Percentiles rank a stretch among this genome's conserved stretches.
Conservation (phyloP, 2,113 vertebrate species). For the Lasiurus borealis region DNA sequence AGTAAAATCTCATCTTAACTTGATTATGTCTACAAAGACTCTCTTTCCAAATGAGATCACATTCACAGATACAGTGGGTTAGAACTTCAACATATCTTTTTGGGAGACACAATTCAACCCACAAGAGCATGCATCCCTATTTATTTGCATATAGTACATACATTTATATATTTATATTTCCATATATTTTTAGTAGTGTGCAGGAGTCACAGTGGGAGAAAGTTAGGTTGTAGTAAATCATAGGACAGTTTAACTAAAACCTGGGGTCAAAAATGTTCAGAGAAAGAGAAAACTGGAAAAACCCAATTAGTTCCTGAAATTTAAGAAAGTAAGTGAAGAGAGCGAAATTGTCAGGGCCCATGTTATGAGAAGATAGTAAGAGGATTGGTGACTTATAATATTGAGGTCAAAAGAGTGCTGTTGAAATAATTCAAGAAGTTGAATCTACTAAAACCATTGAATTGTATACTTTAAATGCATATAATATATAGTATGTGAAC, state of each 20-base stretch:
- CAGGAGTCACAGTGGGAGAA: not conserved
- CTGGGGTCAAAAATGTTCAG: not conserved
- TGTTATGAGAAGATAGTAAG: not conserved
- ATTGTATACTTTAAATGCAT: not conserved
- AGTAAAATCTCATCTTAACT: slow-evolving; percentile 6
- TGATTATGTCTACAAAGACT: not conserved
- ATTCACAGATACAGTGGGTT: not conserved
- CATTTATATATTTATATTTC: not conserved
- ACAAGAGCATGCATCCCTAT: not conserved
- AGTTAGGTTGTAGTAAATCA: not conserved
- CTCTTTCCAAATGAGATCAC: slow-evolving; percentile 20
- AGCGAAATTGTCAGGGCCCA: not conserved
- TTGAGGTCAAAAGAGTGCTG: not conserved
- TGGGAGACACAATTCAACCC: not conserved
- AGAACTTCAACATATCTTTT: not conserved
- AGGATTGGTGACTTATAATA: not conserved
- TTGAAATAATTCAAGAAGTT: not conserved
- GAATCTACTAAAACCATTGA: not conserved
- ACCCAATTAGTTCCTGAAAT: not conserved
- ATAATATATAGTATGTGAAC: not conserved
- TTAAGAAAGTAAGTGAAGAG: not conserved
- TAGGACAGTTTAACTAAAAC: not conserved
- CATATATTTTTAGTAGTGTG: not conserved
- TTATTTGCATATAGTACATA: not conserved
- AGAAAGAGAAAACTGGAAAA: not conserved